Base-by-base conservation (phyloP, 2,888 invertebrate genomes). In the Branchellion lobata region DNA sequence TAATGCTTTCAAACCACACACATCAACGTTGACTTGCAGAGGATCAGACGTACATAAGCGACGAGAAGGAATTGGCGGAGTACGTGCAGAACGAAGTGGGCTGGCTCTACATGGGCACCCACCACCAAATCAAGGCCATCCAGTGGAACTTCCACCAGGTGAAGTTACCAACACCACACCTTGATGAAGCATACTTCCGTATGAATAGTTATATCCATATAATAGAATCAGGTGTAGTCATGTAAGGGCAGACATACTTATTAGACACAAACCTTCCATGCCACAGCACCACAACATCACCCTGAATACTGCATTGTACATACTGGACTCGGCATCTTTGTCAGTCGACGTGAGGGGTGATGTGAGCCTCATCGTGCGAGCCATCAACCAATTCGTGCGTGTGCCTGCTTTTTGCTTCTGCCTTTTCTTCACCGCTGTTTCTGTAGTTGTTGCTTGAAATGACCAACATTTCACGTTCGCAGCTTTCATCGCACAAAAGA, bases 91-190 rank as follows among this genome's bases (percentile, higher is more conserved):
- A 92, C 84, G 94, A 95, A 81, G 92, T 92, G 1, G 96, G 96
- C 0, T 89, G 95, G 27, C 93, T 96, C 85, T 96, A 93, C 91
- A 90, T 94, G 83, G 96, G 96, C 61, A 94, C 93, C n/a, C 91
- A 92, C 86, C 94, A 93, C 84, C 90, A 92, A 31, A 94, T 0
- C 91, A 92, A 79, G 1, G 29, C 79, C 14, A 84, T 83, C 5
- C 92, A 94, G 3, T 96, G 96, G 96, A 93, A 93, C 85, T 93
- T 93, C 85, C 93, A 94, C 1, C 96, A 96, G 87, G 88, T 76
- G 2, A 29, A 36, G 18, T 75, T 47, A 14, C 18, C 47, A 14
- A n/a, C n/a, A n/a, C n/a, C n/a, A n/a, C n/a, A n/a, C n/a, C n/a
- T n/a, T n/a, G n/a, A n/a, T n/a, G n/a, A n/a, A n/a, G n/a, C n/a